Conservation (phyloP, 2,888 invertebrate species). For the Dugesia japonica region DNA sequence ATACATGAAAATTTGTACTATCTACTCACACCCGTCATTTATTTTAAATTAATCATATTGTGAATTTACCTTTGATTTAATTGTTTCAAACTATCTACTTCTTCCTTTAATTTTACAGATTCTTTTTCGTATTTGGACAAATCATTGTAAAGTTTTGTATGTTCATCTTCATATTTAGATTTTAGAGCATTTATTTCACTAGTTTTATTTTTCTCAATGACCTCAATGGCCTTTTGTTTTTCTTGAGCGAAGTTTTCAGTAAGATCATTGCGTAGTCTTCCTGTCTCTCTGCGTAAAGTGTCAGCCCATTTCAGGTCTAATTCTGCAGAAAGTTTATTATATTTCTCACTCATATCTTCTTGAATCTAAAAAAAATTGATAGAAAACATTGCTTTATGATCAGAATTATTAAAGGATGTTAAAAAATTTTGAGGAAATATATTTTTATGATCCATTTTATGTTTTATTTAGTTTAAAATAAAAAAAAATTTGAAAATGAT, state of each 20-base stretch:
- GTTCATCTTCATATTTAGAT: background rate
- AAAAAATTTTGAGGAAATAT: too few species aligned
- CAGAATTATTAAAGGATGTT: too few species aligned
- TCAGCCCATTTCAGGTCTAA: background rate
- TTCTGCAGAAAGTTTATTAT: background rate
- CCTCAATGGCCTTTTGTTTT: background rate
- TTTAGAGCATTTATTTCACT: background rate
- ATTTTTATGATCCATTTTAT: too few species aligned
- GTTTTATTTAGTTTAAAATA: too few species aligned
- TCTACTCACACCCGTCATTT: too few species aligned
- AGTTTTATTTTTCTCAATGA: background rate
- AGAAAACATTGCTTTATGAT: too few species aligned
- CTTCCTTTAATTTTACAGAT: background rate
- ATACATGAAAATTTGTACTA: too few species aligned
- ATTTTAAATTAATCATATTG: too few species aligned
- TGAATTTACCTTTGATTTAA: background rate
- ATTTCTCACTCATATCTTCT: conserved; percentile 15
- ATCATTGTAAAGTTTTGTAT: background rate
- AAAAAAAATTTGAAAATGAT: too few species aligned
- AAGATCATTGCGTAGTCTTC: background rate
- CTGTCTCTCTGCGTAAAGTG: background rate
- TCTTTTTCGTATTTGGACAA: background rate
- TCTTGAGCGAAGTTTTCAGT: background rate
- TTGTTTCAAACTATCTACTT: background rate
- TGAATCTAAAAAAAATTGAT: background rate